Base-by-base conservation (phyloP, 1,140 invertebrate genomes). In the Bombus cullumanus region DNA sequence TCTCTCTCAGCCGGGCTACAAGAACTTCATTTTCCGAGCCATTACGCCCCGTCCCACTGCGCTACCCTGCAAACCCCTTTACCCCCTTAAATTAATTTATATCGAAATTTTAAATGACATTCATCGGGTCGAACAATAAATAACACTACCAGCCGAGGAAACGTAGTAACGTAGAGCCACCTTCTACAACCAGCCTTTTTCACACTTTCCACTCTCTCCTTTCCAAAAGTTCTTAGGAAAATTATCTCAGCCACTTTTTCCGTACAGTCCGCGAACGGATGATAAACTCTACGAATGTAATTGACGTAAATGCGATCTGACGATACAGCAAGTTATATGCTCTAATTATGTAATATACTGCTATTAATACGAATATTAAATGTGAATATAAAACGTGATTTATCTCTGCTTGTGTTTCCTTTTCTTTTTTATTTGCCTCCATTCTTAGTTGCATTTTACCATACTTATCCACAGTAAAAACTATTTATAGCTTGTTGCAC, bases 21-120 rank as follows among this genome's bases (percentile, higher is more conserved):
- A 94, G 94, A 94, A 94, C 93, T 94, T 94, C 92, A 94, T 94
- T 94, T 94, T 94, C 94, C 93, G 79, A 94, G 92, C 94, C 94
- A 94, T 94, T 94, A 94, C 92, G 89, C 85, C 91, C 87, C 93
- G 89, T 92, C 89, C 88, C 90, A 91, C 89, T 88, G 85, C 86
- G 76, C 86, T 78, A 72, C 87, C 80, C 18, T 53, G 47, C 47
- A 53, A 53, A 53, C 47, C 47, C 47, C 91, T 93, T 94, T 92
- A 84, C 81, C 90, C 86, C 88, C 90, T 92, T 93, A 94, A 94
- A 94, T 94, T 94, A 94, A 94, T 94, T 94, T 94, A 94, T 93
- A 94, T 94, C 92, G 92, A 94, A 94, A 94, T 94, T 94, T 94
- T 94, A 93, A 94, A 94, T 93, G 94, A 94, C 94, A 93, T 92